Evolutionary conservation across 2,113 vertebrate species (phyloP).

Genomic region (Chionomys nivalis): DNA sequence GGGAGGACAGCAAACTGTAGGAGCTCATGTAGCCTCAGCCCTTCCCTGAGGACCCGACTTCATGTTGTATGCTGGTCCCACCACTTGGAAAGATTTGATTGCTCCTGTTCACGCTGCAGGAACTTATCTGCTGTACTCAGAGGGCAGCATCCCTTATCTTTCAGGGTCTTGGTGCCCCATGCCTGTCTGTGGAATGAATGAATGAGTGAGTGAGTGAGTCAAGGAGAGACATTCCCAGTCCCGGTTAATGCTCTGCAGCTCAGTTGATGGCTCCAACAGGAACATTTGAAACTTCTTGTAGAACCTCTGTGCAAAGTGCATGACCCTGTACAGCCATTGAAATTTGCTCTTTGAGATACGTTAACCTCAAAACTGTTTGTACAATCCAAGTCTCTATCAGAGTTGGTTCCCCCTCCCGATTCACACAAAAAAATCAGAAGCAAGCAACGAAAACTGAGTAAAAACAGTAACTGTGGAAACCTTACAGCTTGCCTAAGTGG

Average conservation of each 20-base stretch:
- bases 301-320: not conserved
- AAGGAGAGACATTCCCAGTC: not conserved
- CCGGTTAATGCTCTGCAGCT: not conserved
- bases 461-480: not conserved
- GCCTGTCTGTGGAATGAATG: not conserved
- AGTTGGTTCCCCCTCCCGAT: not conserved
- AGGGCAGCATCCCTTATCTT: not conserved
- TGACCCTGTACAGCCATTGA: not conserved
- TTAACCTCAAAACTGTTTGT: not conserved
- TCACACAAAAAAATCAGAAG: slow-evolving; percentile 19
- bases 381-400: slow-evolving; percentile 4
- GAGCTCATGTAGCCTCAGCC: too few species aligned
- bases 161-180: not conserved
- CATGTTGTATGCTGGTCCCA: not conserved
- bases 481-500: not conserved
- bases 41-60: not conserved
- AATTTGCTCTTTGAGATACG: not conserved
- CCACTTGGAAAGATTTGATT: not conserved
- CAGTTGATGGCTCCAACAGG: not conserved
- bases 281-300: not conserved
- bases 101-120: not conserved
- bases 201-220: not conserved
- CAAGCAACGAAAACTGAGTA: not conserved
- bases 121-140: not conserved
- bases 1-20: not conserved